Base-by-base conservation (phyloP, 2,888 invertebrate genomes). In the Anaspis maculata region DNA sequence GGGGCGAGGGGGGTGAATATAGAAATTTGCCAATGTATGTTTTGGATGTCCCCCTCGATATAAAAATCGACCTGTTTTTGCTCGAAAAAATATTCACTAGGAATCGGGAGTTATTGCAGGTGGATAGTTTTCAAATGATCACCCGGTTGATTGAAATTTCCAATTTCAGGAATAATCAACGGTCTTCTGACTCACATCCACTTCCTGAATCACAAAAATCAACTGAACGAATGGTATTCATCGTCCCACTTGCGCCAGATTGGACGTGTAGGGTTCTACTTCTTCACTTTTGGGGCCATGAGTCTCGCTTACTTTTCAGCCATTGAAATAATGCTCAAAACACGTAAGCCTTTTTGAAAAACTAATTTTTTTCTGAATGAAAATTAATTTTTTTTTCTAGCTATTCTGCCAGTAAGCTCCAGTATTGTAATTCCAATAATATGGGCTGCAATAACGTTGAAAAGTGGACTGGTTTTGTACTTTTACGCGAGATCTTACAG, bases 361-460 rank as follows among this genome's bases (percentile, higher is more conserved):
- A 24, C 10, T 6, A 9, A 6, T 9, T 19, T 19, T 19, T 19
- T n/a, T n/a, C n/a, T n/a, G n/a, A n/a, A n/a, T 19, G 9, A 19
- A 14, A 21, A 16, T 27, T 30, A n/a, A 2, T 32, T 19, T 32
- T 7, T 9, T 24, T 41, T 64, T 65, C 10, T 57, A 73, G 73
- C 65, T 44, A 54, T 72, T 14, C 39, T 64, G 44, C 72, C 72
- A 13, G 61, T 72, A 32, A 50, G 59, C 34, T 54, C 66, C 2
- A 73, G 72, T 45, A 61, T 67, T 33, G 54, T 70, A 12, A 69
- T 73, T 40, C 60, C 67, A 2, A 48, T 70, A 22, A 64, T 74
- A 10, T 73, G 72, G 72, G 66, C 71, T 0, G 68, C 72, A 47
- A 69, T 73, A 64, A 69, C 70, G 62, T 61, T 68, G 54, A 73